Evolutionary conservation across 1,140 invertebrate genomes (phyloP), one percentile per base, ranked within the genome.

Genomic region (Acarapis woodi): DNA sequence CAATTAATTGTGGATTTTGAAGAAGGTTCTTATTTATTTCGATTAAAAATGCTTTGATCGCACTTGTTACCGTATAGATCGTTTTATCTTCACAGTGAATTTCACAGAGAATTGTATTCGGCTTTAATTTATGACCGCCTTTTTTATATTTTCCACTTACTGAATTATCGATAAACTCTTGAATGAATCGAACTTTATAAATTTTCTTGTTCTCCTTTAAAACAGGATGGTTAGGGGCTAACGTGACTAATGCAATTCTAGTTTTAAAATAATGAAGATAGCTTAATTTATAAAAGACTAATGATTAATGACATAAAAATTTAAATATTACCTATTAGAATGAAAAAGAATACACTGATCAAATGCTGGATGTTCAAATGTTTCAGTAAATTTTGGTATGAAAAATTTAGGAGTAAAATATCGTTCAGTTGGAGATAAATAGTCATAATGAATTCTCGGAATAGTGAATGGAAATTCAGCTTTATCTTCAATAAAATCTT

Each of bases 111-210:
- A 22, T 12, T n/a, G 32, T 28, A 18, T 35, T 33, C 15, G 34
- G 21, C 3, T 34, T 26, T 2, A 42, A 19, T 21, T 32, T 32
- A 23, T 42, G 41, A 2, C 41, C 41, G 16, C 41, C 41, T 29
- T 32, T 34, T 26, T 42, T 42, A 12, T 21, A 29, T 35, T 42
- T 42, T 23, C 41, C 41, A 9, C 22, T 34, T 2, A 42, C 41
- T 37, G 2, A 30, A 18, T 15, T 35, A 22, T 18, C 41, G 9
- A 24, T 42, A 35, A 4, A 29, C 14, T 14, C 23, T 31, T 1
- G 35, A 12, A n/a, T 29, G 29, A 37, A 37, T 20, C 30, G 25
- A 37, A 37, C 10, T 19, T 18, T 10, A 12, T 29, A 9, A 22
- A 37, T 30, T 19, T 6, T 12, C 5, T n/a, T 37, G 5, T 30